Evolutionary conservation across 2,113 vertebrate species (phyloP).

Genomic region (Hystrix brachyura): DNA sequence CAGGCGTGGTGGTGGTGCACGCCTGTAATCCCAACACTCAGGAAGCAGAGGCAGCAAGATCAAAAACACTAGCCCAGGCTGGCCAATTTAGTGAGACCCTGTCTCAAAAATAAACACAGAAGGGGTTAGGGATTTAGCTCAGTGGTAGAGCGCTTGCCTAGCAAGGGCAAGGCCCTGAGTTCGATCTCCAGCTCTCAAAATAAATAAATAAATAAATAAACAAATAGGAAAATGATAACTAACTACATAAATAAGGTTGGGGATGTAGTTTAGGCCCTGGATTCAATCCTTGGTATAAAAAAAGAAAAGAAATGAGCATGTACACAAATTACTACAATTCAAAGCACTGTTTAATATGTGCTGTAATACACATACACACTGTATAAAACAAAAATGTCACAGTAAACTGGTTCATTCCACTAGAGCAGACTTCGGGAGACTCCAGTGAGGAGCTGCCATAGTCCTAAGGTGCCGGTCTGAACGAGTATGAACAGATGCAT

Average conservation of each 20-base stretch:
- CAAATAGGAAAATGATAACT: too few relatives aligned
- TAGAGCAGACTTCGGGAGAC: not conserved
- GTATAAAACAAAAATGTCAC: slow-evolving; percentile 17
- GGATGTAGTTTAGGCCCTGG: not conserved
- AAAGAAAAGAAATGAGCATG: not conserved
- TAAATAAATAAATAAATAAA: too few relatives aligned
- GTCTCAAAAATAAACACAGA: not conserved
- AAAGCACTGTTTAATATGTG: slow-evolving; percentile 44
- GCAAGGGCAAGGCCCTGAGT: too few relatives aligned
- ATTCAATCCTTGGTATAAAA: not conserved
- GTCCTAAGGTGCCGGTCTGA: not conserved
- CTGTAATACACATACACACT: not conserved
- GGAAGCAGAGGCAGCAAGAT: not conserved
- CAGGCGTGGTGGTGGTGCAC: not conserved
- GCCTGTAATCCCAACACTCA: not conserved
- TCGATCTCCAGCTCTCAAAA: too few relatives aligned
- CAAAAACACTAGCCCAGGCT: not conserved
- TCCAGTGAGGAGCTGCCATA: not conserved
- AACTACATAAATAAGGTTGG: not conserved
- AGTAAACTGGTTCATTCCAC: not conserved
- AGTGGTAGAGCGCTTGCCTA: too few relatives aligned
- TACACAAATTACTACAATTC: slow-evolving; percentile 40
- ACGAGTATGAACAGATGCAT: not conserved
- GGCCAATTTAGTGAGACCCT: not conserved
- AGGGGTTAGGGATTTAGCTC: too few relatives aligned